Evolutionary conservation across 2,797 vertebrate species (phyloP).

Genomic region (Eremophila alpestris): DNA sequence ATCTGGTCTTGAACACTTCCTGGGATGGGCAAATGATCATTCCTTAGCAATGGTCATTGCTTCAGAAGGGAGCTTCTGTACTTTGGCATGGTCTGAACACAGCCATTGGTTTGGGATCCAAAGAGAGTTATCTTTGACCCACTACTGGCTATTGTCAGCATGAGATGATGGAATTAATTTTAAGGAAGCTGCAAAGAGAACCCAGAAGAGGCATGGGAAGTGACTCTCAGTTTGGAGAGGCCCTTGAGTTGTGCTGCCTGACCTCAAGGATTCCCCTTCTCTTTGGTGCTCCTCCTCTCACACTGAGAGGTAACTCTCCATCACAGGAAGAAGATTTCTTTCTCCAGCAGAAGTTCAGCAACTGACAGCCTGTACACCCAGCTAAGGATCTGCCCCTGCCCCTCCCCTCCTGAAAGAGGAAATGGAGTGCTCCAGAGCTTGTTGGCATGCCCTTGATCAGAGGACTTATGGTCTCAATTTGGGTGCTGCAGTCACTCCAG

Average conservation of each 20-base stretch:
- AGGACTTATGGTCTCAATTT: slow-evolving; percentile 77
- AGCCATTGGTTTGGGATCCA: background rate
- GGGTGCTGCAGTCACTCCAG: slow-evolving; percentile 82
- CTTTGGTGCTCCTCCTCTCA: background rate
- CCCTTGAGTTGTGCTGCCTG: background rate
- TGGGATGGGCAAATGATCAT: background rate
- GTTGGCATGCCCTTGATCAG: background rate
- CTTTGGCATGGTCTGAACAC: background rate
- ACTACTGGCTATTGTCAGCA: background rate
- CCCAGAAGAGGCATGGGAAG: background rate
- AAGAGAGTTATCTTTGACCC: background rate
- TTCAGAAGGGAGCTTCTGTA: background rate
- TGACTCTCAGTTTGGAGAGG: background rate
- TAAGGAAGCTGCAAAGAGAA: background rate
- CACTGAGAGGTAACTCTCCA: background rate
- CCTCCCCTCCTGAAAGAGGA: background rate
- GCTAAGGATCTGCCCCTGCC: background rate
- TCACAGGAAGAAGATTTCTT: background rate
- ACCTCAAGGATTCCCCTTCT: background rate
- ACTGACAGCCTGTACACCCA: background rate
- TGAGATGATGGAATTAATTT: background rate
- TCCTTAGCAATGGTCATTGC: background rate
- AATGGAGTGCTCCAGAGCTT: background rate
- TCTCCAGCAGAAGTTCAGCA: background rate
- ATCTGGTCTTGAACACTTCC: too few species aligned